Base-by-base conservation (phyloP, 2,113 vertebrate genomes). In the Grallaria varia region DNA sequence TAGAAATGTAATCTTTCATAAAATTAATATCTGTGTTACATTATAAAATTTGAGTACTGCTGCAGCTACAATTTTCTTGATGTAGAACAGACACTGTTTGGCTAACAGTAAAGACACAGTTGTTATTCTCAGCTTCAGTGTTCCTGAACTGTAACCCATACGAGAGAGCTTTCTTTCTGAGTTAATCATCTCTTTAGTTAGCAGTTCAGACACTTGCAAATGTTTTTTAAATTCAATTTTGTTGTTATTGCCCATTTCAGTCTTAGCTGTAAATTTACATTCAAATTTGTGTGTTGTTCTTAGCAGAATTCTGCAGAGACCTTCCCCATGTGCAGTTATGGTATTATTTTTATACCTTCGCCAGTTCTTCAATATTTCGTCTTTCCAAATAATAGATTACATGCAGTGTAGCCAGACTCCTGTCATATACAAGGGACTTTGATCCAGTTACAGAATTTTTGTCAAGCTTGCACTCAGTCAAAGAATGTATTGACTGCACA, bases 41-140 rank as follows among this genome's bases (percentile, higher is more conserved):
- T 90, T 94, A 94, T 56, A 64, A 88, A 87, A 90, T 85, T 53
- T 74, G 60, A 95, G 90, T 4, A 3, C 53, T 84, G 71, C 91
- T 85, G 79, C 72, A 96, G 78, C 80, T 89, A 93, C 47, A 33
- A 49, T 94, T 90, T 62, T 59, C 74, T 91, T 97, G 91, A 96
- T 8, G 14, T 79, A 96, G 68, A 96, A 60, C 86, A 95, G 93
- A 64, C 81, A 45, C 72, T 56, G 47, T 73, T 89, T 93, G 72
- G 92, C 58, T 78, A 78, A 81, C 58, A 87, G 88, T 95, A 84
- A 96, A 97, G 90, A 84, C 64, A 78, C 20, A 79, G 60, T 82
- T 92, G 50, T 75, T 96, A 89, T 84, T 96, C 83, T 92, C 78
- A 83, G 52, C 42, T 91, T 83, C 85, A 81, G 56, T 74, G 77